Percentiles rank a stretch among this genome's conserved stretches.
Evolutionary conservation across 2,888 invertebrate species (phyloP).

Genomic region (Cabera pusaria): DNA sequence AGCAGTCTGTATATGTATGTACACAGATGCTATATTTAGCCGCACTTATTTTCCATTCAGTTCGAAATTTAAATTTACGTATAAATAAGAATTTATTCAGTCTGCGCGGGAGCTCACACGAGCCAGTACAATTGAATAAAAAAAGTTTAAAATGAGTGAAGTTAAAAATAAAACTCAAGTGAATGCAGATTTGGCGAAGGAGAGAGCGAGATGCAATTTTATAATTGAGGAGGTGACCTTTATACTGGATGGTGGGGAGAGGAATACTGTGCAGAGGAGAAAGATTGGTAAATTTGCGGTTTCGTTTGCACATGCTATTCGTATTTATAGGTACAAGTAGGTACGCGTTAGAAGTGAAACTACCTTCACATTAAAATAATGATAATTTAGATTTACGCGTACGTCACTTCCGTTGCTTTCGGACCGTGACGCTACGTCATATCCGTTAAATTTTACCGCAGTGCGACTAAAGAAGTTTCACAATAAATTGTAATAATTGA

Average conservation of each 20-base stretch:
- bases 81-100: constrained; percentile 3
- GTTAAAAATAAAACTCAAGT: constrained; percentile 45
- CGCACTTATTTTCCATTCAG: no score
- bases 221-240: constrained; percentile 88
- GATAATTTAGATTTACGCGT: no score
- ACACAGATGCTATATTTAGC: background rate
- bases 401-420: no score
- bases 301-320: no score
- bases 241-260: constrained; percentile 88
- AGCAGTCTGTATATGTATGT: no score
- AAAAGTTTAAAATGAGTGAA: constrained; percentile 34
- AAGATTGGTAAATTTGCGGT: constrained; percentile 59
- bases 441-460: no score
- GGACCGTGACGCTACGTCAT: no score
- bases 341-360: no score
- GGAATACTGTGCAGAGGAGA: constrained; percentile 86
- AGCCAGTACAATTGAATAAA: background rate
- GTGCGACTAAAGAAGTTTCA: no score
- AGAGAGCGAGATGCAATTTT: constrained; percentile 88
- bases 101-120: constrained; percentile 1
- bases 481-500: no score
- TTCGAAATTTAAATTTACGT: constrained; percentile 2
- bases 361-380: no score
- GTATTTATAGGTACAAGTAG: no score
- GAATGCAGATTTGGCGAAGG: constrained; percentile 87